phyloP scores from a whole-genome alignment of 2,888 invertebrate species.

The Pyrocoelia pectoralis region DNA sequence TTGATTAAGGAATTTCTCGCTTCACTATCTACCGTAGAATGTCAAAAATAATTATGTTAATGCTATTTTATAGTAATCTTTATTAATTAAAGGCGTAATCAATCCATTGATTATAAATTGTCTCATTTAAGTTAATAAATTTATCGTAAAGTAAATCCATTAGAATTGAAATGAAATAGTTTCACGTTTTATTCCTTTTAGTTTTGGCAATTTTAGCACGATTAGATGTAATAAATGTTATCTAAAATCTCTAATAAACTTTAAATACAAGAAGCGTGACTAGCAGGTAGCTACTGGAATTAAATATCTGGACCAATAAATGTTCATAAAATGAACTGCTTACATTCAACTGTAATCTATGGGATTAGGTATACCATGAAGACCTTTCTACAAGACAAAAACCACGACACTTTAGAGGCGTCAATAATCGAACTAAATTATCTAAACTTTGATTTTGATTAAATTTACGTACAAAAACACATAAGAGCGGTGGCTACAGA shows the following conservation, averaged over 20 bases:
- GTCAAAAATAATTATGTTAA: too few relatives aligned
- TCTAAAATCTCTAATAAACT: constrained; percentile 24
- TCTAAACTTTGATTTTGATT: constrained; percentile 49
- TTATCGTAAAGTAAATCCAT: not conserved
- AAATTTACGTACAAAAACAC: constrained; percentile 51
- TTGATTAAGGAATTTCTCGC: too few relatives aligned
- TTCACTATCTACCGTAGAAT: too few relatives aligned
- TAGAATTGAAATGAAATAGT: constrained; percentile 5
- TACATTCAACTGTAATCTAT: constrained; percentile 10
- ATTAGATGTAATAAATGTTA: constrained; percentile 15
- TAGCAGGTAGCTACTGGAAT: constrained; percentile 30
- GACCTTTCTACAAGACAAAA: constrained; percentile 21
- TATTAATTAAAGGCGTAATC: too few relatives aligned
- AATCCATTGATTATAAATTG: too few relatives aligned
- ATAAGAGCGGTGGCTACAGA: constrained; percentile 47
- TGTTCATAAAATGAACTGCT: constrained; percentile 15
- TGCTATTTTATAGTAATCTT: too few relatives aligned
- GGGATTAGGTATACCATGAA: constrained; percentile 11
- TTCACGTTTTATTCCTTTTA: constrained; percentile 10
- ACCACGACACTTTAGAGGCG: constrained; percentile 25
- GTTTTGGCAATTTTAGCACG: constrained; percentile 13
- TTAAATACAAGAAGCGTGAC: constrained; percentile 25
- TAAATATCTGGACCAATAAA: constrained; percentile 17
- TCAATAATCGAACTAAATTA: constrained; percentile 33
- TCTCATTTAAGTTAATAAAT: not conserved